phyloP scores from a whole-genome alignment of 2,797 vertebrate genomes.

The Schizopygopsis malacanthus region DNA sequence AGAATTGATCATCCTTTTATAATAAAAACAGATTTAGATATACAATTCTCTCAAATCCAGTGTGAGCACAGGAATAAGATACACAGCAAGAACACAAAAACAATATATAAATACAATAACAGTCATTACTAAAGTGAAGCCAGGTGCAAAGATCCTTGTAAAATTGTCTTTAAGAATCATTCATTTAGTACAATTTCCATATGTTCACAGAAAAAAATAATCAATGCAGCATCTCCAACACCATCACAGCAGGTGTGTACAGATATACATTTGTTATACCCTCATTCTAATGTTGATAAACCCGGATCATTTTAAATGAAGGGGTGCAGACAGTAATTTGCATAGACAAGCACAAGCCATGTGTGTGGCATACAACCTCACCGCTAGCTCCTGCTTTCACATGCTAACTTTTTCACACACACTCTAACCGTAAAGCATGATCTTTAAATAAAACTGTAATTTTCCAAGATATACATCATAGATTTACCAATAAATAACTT shows the following conservation, averaged over 20 bases:
- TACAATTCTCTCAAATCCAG: not conserved
- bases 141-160: not conserved
- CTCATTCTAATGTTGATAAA: not conserved
- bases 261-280: not conserved
- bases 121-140: not conserved
- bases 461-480: not conserved
- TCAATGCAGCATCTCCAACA: not conserved
- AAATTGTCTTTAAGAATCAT: not conserved
- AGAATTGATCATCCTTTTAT: not conserved
- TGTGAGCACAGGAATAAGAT: not conserved
- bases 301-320: not conserved
- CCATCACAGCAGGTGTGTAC: not conserved
- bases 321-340: not conserved
- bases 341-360: not conserved
- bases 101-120: not conserved
- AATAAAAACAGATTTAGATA: not conserved
- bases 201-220: not conserved
- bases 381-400: not conserved
- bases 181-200: not conserved
- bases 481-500: not conserved
- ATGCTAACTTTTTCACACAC: not conserved
- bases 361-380: not conserved
- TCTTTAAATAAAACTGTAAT: not conserved
- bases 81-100: not conserved
- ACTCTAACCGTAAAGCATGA: not conserved